Evolutionary conservation across 2,113 vertebrate genomes (phyloP).

Genomic region (Takifugu flavidus): DNA sequence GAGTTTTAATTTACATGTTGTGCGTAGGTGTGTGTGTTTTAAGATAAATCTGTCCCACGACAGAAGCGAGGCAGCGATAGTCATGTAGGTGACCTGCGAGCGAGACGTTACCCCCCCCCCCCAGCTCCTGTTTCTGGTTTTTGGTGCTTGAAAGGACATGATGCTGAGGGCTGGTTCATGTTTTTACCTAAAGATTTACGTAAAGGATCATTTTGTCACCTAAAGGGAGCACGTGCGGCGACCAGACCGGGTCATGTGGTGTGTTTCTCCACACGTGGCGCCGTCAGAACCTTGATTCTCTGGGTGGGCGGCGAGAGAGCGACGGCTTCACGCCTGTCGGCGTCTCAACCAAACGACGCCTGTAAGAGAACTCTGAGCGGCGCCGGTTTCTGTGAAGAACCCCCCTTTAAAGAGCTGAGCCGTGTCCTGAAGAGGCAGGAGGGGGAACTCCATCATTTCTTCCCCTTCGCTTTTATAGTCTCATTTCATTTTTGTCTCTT

Average conservation of each 20-base stretch:
- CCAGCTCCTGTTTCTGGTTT: slow-evolving; percentile 25
- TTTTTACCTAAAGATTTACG: slow-evolving; percentile 43
- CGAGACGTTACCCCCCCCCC: slow-evolving; percentile 30
- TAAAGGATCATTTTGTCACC: slow-evolving; percentile 62
- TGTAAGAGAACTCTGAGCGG: slow-evolving; percentile 38
- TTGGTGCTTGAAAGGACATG: slow-evolving; percentile 42
- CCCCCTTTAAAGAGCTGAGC: slow-evolving; percentile 58
- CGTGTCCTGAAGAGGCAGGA: slow-evolving; percentile 44
- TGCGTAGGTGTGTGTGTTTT: slow-evolving; percentile 40
- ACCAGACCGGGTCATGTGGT: slow-evolving; percentile 60
- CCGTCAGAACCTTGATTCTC: slow-evolving; percentile 41
- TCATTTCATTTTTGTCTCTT: not conserved
- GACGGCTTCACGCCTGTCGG: not conserved
- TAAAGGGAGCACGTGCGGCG: slow-evolving; percentile 72
- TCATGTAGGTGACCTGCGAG: slow-evolving; percentile 27
- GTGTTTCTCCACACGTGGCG: slow-evolving; percentile 45
- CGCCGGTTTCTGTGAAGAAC: slow-evolving; percentile 65
- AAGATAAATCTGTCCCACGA: too few species aligned
- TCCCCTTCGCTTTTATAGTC: not conserved
- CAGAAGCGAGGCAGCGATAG: slow-evolving; percentile 14
- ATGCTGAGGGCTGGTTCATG: slow-evolving; percentile 19
- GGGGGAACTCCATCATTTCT: slow-evolving; percentile 29
- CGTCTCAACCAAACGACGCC: not conserved
- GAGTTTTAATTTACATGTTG: slow-evolving; percentile 44
- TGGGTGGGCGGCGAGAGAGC: slow-evolving; percentile 8